phyloP scores from a whole-genome alignment of 2,797 vertebrate species.

The Hippoglossus hippoglossus region DNA sequence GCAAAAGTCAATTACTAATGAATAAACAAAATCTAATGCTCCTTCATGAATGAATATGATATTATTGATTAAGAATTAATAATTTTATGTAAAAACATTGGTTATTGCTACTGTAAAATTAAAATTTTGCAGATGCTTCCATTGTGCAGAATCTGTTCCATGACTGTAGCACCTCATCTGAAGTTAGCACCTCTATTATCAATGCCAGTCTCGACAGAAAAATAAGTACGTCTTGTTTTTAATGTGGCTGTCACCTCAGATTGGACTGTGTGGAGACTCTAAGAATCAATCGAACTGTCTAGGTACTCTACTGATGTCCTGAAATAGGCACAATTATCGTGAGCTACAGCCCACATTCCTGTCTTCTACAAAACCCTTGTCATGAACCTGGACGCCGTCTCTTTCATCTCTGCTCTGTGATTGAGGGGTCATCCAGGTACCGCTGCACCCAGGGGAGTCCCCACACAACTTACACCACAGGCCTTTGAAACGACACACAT shows the following conservation, averaged over 20 bases:
- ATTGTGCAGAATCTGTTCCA: neutral
- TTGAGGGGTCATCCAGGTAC: constrained; percentile 29
- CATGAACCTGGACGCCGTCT: neutral
- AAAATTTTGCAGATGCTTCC: too few relatives aligned
- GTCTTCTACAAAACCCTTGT: constrained; percentile 21
- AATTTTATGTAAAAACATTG: too few relatives aligned
- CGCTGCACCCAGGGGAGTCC: constrained; percentile 3
- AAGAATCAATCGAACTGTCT: constrained; percentile 39
- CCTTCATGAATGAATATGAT: too few relatives aligned
- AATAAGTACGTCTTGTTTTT: constrained; percentile 14
- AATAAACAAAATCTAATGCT: too few relatives aligned
- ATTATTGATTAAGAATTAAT: too few relatives aligned
- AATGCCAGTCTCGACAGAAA: neutral
- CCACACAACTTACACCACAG: neutral
- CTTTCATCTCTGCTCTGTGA: constrained; percentile 44
- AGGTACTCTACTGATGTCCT: constrained; percentile 6
- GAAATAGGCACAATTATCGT: constrained; percentile 37
- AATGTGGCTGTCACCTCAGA: constrained; percentile 9
- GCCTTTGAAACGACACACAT: constrained; percentile 53
- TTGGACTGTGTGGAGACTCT: constrained; percentile 9
- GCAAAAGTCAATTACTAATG: too few relatives aligned
- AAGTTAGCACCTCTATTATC: neutral
- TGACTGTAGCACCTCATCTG: neutral
- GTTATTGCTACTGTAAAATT: too few relatives aligned
- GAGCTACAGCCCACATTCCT: neutral